Percentiles rank a stretch among this genome's conserved stretches.
These are phyloP conservation scores for Meganola albula DNA, from an alignment of 2,888 invertebrate species.

Conservation along the genomic window DNA sequence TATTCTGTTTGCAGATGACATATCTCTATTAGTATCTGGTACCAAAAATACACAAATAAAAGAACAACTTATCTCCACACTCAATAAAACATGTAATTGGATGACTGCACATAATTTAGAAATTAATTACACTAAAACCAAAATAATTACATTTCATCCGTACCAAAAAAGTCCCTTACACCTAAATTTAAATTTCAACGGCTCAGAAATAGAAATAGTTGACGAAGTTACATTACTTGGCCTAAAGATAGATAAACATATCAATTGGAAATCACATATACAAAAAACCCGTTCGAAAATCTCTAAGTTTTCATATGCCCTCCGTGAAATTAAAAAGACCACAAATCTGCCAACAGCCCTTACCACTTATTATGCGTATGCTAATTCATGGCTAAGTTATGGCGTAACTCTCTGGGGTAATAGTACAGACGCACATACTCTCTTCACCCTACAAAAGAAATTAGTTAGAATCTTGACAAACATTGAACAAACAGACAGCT, in stretches of 20 bases:
- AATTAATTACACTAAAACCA: constrained; percentile 11
- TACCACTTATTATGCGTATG: constrained; percentile 11
- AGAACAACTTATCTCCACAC: neutral
- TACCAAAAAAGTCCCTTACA: constrained; percentile 9
- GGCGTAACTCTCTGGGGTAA: neutral
- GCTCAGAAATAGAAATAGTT: constrained; percentile 7
- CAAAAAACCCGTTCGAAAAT: constrained; percentile 9
- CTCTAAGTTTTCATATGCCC: constrained; percentile 12
- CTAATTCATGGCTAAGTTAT: constrained; percentile 9
- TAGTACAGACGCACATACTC: neutral
- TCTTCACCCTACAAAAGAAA: neutral
- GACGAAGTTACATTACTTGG: constrained; percentile 9
- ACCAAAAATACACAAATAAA: constrained; percentile 2
- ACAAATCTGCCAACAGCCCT: constrained; percentile 8
- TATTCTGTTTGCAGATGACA: constrained; percentile 14
- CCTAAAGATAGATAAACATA: constrained; percentile 8
- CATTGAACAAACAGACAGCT: neutral
- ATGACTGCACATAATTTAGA: constrained; percentile 15
- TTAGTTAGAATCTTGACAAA: neutral
- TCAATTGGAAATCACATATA: constrained; percentile 15
- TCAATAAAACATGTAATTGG: constrained; percentile 4
- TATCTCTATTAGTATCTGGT: constrained; percentile 10
- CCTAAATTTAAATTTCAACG: constrained; percentile 6
- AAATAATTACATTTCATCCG: constrained; percentile 11
- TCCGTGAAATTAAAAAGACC: constrained; percentile 8